Percentiles rank a stretch among this genome's conserved stretches.
Conservation (phyloP, 2,888 invertebrate genomes). For the Aporophyla lueneburgensis region DNA sequence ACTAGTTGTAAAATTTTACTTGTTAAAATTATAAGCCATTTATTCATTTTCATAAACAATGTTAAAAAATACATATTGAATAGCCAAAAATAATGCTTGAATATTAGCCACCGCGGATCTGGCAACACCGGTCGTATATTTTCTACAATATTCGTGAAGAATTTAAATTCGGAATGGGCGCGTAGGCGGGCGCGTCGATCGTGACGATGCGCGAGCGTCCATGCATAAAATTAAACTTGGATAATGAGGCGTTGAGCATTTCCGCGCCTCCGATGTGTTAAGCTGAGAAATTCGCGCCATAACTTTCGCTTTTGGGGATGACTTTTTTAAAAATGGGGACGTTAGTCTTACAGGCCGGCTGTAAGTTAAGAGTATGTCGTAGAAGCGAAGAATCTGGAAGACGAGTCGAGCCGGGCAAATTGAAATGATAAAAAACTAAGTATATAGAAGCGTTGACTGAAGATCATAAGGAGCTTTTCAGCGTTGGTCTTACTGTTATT, state of each 20-base stretch:
- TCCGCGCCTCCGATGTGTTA: constrained; percentile 78
- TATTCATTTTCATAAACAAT: neutral
- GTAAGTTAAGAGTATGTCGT: neutral
- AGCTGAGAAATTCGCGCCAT: constrained; percentile 81
- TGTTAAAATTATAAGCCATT: no score
- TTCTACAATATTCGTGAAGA: constrained; percentile 73
- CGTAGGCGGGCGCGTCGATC: constrained; percentile 73
- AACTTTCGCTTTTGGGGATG: constrained; percentile 67
- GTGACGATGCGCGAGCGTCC: constrained; percentile 83
- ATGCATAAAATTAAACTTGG: constrained; percentile 90
- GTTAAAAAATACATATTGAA: neutral
- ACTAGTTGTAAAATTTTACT: no score
- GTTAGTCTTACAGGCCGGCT: constrained; percentile 4
- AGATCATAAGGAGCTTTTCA: neutral
- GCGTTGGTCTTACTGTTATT: neutral
- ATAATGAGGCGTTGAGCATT: constrained; percentile 85
- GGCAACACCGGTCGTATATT: constrained; percentile 67
- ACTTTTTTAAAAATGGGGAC: constrained; percentile 52
- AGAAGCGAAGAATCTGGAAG: neutral
- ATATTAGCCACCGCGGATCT: constrained; percentile 22
- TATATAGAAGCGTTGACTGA: neutral
- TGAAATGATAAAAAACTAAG: neutral
- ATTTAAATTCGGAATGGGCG: constrained; percentile 77
- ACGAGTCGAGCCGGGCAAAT: no score
- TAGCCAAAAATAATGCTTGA: neutral